Conservation (phyloP, 2,888 invertebrate species). For the Cyaniris semiargus region DNA sequence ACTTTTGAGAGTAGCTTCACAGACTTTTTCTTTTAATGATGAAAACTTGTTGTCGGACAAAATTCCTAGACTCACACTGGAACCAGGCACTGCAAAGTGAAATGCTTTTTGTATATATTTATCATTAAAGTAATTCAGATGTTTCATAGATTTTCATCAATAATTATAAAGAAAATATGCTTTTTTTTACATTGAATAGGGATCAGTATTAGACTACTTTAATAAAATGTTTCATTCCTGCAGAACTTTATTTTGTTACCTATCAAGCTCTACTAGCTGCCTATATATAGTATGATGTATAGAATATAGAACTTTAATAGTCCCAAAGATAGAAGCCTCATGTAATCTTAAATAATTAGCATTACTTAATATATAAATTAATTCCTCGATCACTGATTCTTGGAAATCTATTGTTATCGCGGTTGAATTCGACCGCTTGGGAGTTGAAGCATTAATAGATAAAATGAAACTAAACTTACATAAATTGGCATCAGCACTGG, state of each 20-base stretch:
- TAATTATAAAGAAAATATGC: too few species aligned
- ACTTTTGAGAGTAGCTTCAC: slow-evolving; percentile 90
- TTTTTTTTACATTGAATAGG: too few species aligned
- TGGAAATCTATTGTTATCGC: too few species aligned
- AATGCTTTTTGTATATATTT: not conserved
- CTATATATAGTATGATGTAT: too few species aligned
- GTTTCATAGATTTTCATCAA: too few species aligned
- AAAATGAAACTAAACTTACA: slow-evolving; percentile 51
- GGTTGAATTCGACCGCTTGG: too few species aligned
- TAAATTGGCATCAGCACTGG: slow-evolving; percentile 52
- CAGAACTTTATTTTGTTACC: too few species aligned
- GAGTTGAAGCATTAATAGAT: too few species aligned
- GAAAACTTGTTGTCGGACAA: slow-evolving; percentile 81
- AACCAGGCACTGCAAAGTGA: slow-evolving; percentile 82
- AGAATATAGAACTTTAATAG: not conserved
- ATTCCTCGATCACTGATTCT: too few species aligned
- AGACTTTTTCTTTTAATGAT: slow-evolving; percentile 83
- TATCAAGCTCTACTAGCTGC: too few species aligned
- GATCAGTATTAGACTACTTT: too few species aligned
- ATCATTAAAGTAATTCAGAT: not conserved
- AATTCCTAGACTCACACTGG: slow-evolving; percentile 81
- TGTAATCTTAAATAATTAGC: not conserved
- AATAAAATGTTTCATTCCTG: too few species aligned
- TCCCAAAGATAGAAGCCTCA: not conserved
- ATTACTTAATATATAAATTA: not conserved